These are phyloP conservation scores for Cinara cedri DNA, from an alignment of 2,888 invertebrate genomes.

Conservation along the genomic window DNA sequence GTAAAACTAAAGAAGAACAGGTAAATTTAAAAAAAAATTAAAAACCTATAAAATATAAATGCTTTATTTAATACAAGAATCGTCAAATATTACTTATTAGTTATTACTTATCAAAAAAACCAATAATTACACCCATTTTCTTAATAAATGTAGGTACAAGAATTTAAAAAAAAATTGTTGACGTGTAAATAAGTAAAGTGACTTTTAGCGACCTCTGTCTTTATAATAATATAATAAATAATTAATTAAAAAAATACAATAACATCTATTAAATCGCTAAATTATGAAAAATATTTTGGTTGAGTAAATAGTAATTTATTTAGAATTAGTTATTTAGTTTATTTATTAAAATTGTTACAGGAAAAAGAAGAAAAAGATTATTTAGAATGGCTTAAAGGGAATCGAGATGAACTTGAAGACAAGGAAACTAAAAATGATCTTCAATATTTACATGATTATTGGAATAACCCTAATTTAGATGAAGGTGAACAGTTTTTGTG, in stretches of 20 bases:
- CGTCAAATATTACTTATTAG: no score
- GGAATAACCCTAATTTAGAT: slow-evolving; percentile 82
- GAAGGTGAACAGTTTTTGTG: slow-evolving; percentile 86
- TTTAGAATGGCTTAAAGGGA: slow-evolving; percentile 81
- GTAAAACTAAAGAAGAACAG: slow-evolving; percentile 67
- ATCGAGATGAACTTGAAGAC: slow-evolving; percentile 69
- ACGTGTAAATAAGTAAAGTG: no score
- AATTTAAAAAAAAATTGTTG: no score
- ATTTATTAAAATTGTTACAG: slow-evolving; percentile 59
- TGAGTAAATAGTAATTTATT: not conserved
- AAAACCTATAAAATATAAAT: not conserved
- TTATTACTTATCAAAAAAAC: no score
- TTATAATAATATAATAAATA: not conserved
- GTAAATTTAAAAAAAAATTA: slow-evolving; percentile 59
- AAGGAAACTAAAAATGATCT: slow-evolving; percentile 70
- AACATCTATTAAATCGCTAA: not conserved
- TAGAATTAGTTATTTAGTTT: no score
- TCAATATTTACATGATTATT: slow-evolving; percentile 79
- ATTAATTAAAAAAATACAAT: not conserved
- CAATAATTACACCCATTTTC: no score
- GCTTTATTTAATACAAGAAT: not conserved
- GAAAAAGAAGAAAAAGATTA: slow-evolving; percentile 68
- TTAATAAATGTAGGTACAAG: no score
- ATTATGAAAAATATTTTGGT: no score
- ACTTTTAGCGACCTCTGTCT: no score